Evolutionary conservation across 2,113 vertebrate species (phyloP).

Genomic region (Psittacus erithacus): DNA sequence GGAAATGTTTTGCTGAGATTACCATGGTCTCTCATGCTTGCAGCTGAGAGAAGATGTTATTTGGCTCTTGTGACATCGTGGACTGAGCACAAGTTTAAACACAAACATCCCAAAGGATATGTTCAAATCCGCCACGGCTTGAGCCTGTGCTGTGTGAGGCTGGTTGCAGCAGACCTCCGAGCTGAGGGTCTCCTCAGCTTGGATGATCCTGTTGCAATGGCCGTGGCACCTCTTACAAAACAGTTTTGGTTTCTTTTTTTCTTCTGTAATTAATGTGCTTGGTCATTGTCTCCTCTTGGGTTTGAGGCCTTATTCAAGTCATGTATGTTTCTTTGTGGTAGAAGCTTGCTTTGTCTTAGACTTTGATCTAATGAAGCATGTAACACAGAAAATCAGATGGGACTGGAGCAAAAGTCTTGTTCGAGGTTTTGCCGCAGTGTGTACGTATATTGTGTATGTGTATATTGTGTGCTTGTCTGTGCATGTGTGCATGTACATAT

Average conservation of each 20-base stretch:
- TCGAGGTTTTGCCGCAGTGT: not conserved
- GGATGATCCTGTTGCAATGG: not conserved
- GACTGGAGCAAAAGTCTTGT: not conserved
- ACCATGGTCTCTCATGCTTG: not conserved
- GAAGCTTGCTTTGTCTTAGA: not conserved
- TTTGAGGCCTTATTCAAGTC: not conserved
- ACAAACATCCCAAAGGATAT: not conserved
- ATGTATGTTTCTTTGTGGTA: not conserved
- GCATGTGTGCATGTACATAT: accelerated
- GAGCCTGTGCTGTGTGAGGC: not conserved
- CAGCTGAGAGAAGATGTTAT: slow-evolving; percentile 3
- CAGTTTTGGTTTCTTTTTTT: not conserved
- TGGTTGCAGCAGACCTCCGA: not conserved
- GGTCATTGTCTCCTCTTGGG: not conserved
- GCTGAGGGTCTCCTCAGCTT: accelerated
- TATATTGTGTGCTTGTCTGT: accelerated
- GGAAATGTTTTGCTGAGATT: not conserved
- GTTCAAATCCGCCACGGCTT: accelerated
- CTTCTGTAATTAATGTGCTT: accelerated
- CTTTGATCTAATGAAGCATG: accelerated
- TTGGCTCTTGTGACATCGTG: not conserved
- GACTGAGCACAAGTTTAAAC: not conserved
- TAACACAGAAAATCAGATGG: not conserved
- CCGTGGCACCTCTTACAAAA: not conserved
- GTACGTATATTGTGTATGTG: accelerated